phyloP scores from a whole-genome alignment of 1,140 invertebrate genomes.

The Brachystomella parvula region DNA sequence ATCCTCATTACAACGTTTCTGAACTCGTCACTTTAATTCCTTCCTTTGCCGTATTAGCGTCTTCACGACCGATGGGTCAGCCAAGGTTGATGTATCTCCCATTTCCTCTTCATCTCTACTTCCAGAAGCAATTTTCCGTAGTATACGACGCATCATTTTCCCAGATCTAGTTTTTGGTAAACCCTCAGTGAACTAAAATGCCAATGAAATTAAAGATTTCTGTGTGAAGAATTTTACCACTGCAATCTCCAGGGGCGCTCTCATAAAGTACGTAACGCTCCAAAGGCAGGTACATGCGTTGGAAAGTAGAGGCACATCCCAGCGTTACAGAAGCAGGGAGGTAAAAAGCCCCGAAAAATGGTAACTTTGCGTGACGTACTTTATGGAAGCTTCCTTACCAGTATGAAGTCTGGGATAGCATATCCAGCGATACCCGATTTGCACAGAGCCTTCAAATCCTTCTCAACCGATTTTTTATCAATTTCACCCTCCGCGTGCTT shows the following conservation, averaged over 20 bases:
- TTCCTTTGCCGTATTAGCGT: slow-evolving; percentile 18
- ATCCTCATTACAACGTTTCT: too few species aligned
- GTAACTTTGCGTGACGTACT: not conserved
- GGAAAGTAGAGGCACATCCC: too few species aligned
- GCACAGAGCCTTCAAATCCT: slow-evolving; percentile 47
- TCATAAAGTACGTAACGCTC: too few species aligned
- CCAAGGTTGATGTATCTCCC: slow-evolving; percentile 52
- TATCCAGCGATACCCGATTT: slow-evolving; percentile 57
- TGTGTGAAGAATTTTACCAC: too few species aligned
- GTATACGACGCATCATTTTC: slow-evolving; percentile 57
- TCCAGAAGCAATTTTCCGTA: slow-evolving; percentile 52
- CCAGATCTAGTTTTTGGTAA: slow-evolving; percentile 47
- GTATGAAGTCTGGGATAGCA: slow-evolving; percentile 55
- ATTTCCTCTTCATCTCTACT: slow-evolving; percentile 45
- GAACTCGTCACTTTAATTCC: not conserved
- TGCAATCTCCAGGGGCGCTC: too few species aligned
- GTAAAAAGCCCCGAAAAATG: too few species aligned
- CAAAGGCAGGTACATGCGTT: too few species aligned
- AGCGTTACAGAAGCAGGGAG: too few species aligned
- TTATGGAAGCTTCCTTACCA: slow-evolving; percentile 43
- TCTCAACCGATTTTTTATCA: slow-evolving; percentile 41
- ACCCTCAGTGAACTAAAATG: slow-evolving; percentile 5
- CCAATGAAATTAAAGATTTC: not conserved
- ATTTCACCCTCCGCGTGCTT: slow-evolving; percentile 43
- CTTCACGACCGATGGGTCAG: slow-evolving; percentile 37